Conservation (phyloP, 2,113 vertebrate genomes). For the Onychostoma macrolepis region DNA sequence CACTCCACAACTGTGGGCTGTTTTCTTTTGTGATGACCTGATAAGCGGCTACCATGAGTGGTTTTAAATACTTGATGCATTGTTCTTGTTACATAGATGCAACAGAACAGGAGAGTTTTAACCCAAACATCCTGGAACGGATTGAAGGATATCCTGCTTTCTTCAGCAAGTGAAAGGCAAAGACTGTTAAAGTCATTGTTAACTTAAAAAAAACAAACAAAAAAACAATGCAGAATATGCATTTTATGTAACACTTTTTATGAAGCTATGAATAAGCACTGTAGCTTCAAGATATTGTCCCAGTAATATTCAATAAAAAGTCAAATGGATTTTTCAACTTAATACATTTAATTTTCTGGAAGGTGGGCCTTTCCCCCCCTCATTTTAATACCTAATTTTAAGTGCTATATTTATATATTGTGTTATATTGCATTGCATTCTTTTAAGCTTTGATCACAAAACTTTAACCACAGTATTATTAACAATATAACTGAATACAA, state of each 20-base stretch:
- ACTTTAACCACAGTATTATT: not conserved
- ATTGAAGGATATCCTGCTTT: slow-evolving; percentile 31
- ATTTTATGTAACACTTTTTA: not conserved
- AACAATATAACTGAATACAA: not conserved
- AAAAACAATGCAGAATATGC: not conserved
- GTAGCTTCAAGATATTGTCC: not conserved
- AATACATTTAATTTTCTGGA: not conserved
- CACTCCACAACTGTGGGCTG: slow-evolving; percentile 18
- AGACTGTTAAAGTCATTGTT: not conserved
- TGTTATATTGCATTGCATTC: not conserved
- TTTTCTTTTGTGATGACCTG: slow-evolving; percentile 31
- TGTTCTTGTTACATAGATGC: slow-evolving; percentile 32
- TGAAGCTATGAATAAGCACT: not conserved
- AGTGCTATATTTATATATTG: not conserved
- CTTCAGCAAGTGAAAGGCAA: slow-evolving; percentile 3
- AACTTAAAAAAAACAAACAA: not conserved
- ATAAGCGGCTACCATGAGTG: not conserved
- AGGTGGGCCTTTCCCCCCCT: not conserved
- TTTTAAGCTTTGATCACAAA: not conserved
- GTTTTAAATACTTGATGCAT: slow-evolving; percentile 18
- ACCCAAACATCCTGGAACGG: slow-evolving; percentile 35
- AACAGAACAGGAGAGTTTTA: slow-evolving; percentile 30
- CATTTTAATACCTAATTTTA: not conserved
- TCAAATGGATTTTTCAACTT: not conserved
- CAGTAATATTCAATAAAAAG: not conserved